Base-by-base conservation (phyloP, 2,797 vertebrate genomes). In the Enteromius thamalakanensis region DNA sequence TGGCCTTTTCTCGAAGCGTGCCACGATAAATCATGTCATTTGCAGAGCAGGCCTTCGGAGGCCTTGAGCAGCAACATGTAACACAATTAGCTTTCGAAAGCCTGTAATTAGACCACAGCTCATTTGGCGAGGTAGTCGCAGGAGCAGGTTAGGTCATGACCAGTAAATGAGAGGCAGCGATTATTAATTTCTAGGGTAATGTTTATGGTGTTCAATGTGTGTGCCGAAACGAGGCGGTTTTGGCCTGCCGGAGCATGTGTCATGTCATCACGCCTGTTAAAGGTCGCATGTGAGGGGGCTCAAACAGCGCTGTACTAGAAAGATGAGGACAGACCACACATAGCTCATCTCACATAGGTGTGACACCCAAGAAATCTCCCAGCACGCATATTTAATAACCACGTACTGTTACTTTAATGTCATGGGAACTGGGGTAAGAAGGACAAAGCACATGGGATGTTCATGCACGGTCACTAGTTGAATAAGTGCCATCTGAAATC, bases 251-350 rank as follows among this genome's bases (percentile, higher is more conserved):
- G 88, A 89, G 71, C 87, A 90, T 81, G 68, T 49, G 64, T 90
- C 87, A 87, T 88, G 88, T 85, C 87, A 84, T 86, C 80, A 67
- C 90, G 89, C 89, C 90, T 90, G 89, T 85, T 91, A 93, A 94
- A 95, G 93, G 92, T 93, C 93, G 92, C 86, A 42, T 55, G 89
- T 90, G 87, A 88, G 90, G 92, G 91, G 88, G 87, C 82, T 70
- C 17, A 23, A 87, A 49, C 86, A 82, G 81, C 86, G 84, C 86
- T 90, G 86, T 88, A 85, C 87, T 90, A 88, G 84, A 88, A 87
- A 82, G 84, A 89, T 0, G 51, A 58, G 67, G 76, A 74, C 42
- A 78, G 51, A 84, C 42, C 34, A 79, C 77, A 83, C 81, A 79
- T 85, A 70, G 42, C 47, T 19, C 7, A 14, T 71, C 67, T 53